Evolutionary conservation across 2,113 vertebrate species (phyloP), one percentile per base, ranked within the genome.

Genomic region (Symphodus melops): DNA sequence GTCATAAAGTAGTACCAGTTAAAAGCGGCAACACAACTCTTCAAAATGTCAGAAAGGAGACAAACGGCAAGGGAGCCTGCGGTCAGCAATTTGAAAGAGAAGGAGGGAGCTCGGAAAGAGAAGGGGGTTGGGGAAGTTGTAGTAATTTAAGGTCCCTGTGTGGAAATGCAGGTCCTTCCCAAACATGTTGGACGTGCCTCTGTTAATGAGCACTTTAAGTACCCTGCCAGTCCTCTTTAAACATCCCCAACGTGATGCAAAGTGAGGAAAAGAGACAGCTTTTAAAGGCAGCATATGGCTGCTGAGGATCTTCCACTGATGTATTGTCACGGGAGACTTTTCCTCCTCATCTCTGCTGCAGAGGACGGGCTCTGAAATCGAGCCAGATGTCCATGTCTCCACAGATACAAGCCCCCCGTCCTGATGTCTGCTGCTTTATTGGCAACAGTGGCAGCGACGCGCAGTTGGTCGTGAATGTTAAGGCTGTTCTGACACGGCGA

Each of bases 281-380:
- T 90, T 91, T 90, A 92, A 88, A 74, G 67, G 77, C 82, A 83
- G 82, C 92, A 92, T 93, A 92, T 91, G 93, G 93, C 84, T 54
- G 80, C 82, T 1, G 78, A 78, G 76, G 62, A 83, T 77, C 75
- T 81, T 84, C 65, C 75, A 76, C 86, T 89, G 85, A 87, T 88
- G 84, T 81, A 82, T 77, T 75, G 86, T 88, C 90, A 84, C 55
- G 52, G 77, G 89, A 88, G 72, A 69, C 57, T 78, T 79, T 62
- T 25, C 53, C 69, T 54, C 67, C 56, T 63, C 55, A 11, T 13
- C 84, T 74, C 79, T 48, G 68, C 76, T 79, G 75, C 68, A 0
- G 71, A 81, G 71, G 77, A 76, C 55, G 21, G 19, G 74, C 79
- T 86, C 77, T 89, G 86, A 91, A 86, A 85, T 75, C 1, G 2